A percentile compares a stretch with the other conserved stretches of the same genome.
Conservation (phyloP, 2,888 invertebrate genomes). For the Hesperia comma region DNA sequence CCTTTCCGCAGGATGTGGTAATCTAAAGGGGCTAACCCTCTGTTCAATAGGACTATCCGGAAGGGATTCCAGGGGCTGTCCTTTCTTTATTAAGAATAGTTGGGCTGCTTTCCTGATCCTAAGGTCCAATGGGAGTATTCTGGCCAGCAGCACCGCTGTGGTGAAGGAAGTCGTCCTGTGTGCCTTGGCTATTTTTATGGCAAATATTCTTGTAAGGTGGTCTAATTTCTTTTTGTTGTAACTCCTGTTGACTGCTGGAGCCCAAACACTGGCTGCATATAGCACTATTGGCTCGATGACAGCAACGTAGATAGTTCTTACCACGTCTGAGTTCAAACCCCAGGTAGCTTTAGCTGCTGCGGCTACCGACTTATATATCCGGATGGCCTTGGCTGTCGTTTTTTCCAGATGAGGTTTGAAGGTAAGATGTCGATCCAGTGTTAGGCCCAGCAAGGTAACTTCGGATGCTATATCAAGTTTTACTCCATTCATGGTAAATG, state of each 20-base stretch:
- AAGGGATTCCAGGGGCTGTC: background rate
- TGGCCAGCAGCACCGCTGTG: background rate
- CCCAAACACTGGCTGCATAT: constrained; percentile 38
- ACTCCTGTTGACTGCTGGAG: constrained; percentile 9
- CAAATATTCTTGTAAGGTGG: background rate
- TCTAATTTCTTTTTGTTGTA: constrained; percentile 16
- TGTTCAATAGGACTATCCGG: constrained; percentile 19
- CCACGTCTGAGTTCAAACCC: no score
- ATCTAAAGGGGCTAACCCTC: background rate
- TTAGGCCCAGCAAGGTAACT: no score
- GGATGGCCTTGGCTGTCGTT: no score
- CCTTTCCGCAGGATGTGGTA: constrained; percentile 28
- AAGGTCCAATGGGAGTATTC: background rate
- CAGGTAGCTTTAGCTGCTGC: no score
- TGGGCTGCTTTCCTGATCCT: background rate
- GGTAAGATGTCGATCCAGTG: no score
- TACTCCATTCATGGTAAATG: no score
- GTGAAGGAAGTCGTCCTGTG: background rate
- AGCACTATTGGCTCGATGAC: constrained; percentile 34
- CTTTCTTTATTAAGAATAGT: background rate
- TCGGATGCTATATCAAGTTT: no score
- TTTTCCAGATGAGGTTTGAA: no score
- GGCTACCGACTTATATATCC: no score
- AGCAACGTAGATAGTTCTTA: no score
- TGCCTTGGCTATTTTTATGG: background rate